Evolutionary conservation across 2,113 vertebrate genomes (phyloP), one percentile per base, ranked within the genome.

Genomic region (Arizona elegans): DNA sequence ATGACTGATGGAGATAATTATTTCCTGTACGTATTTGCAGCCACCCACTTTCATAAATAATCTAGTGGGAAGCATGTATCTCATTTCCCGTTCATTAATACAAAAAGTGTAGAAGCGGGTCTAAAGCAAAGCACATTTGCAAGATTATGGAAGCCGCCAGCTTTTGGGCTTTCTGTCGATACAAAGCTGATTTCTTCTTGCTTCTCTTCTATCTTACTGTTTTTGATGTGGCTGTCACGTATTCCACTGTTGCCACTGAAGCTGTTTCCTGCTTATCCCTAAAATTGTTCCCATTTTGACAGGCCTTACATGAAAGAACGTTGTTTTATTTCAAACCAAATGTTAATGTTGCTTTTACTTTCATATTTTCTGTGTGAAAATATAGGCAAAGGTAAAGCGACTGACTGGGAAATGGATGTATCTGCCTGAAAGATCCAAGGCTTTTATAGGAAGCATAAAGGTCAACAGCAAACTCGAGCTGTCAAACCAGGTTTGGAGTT

Each of bases 401-500:
- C 94, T 92, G 89, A 86, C 94, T 59, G 43, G 93, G 96, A 96
- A 93, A 93, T 94, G 52, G 75, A 88, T 26, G 91, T 90, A 92
- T 65, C 92, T 93, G 92, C 92, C 87, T 93, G 86, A 94, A 95
- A 95, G 88, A 94, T 90, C 86, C 52, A 91, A 87, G 89, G 56
- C 91, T 94, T 96, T 93, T 92, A 93, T 93, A 94, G 92, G 93
- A 96, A 96, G 59, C 62, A 33, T 65, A 92, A 86, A 94, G 55
- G 0, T 52, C 43, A 38, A 13, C 91, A 88, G 81, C 94, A 81
- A 58, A 58, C 29, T 88, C 65, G 26, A 54, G 65, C 50, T 91
- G 33, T 56, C 43, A 94, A 91, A 95, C 70, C 92, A 94, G 29
- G 52, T 94, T 96, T 93, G 94, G 90, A 89, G 87, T 19, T 90